Evolutionary conservation across 2,113 vertebrate species (phyloP).

Genomic region (Thermophis baileyi): DNA sequence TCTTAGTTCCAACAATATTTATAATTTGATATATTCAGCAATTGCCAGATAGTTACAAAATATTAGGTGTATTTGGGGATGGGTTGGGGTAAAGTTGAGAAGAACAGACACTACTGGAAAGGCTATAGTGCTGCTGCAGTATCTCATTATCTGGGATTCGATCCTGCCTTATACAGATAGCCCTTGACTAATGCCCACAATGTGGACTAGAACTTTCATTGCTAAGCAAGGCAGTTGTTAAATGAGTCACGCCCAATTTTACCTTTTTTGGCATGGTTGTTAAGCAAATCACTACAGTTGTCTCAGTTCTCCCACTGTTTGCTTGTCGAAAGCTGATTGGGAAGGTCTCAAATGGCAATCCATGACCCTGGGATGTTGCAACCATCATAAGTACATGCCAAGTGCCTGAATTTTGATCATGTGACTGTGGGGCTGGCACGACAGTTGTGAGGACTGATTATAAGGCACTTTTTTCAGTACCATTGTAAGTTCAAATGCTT

Average conservation of each 20-base stretch:
- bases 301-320: neutral
- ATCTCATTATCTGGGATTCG: neutral
- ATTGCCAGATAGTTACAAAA: slow-evolving; percentile 5
- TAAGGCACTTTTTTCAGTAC: neutral
- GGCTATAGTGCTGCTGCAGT: too few species aligned
- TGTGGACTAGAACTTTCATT: neutral
- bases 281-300: neutral
- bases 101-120: neutral
- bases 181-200: neutral
- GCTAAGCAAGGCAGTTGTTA: neutral
- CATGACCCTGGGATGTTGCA: neutral
- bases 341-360: neutral
- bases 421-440: neutral
- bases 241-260: neutral
- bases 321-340: neutral
- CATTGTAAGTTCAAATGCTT: too few species aligned
- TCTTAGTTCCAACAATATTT: slow-evolving; percentile 18
- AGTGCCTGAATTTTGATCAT: neutral
- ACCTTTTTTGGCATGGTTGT: neutral
- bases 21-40: neutral
- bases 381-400: neutral
- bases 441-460: neutral
- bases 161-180: neutral
- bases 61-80: neutral
- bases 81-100: neutral